Conservation (phyloP, 2,888 invertebrate species). For the Adela reaumurella region DNA sequence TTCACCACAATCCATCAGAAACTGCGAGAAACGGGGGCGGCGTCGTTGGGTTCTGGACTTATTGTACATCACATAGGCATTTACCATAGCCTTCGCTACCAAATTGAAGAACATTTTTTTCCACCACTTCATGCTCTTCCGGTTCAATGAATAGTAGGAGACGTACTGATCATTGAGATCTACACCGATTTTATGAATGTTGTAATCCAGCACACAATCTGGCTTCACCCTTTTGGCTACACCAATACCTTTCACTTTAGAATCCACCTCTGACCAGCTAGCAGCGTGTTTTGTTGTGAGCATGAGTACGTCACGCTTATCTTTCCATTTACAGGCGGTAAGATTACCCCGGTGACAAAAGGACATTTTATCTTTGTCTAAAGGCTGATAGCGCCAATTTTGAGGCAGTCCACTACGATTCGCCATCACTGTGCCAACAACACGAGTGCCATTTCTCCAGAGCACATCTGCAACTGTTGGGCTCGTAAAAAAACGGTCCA, state of each 20-base stretch:
- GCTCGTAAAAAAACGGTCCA: slow-evolving; percentile 8
- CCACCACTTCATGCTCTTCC: slow-evolving; percentile 12
- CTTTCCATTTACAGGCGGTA: slow-evolving; percentile 14
- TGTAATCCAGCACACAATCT: slow-evolving; percentile 10
- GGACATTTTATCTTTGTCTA: slow-evolving; percentile 7
- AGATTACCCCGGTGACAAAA: slow-evolving; percentile 12
- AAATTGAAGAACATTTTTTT: slow-evolving; percentile 14
- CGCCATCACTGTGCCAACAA: slow-evolving; percentile 11
- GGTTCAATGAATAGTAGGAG: slow-evolving; percentile 9
- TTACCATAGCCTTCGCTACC: slow-evolving; percentile 11
- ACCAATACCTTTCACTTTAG: slow-evolving; percentile 7
- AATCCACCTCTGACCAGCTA: slow-evolving; percentile 8
- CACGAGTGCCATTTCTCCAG: slow-evolving; percentile 6
- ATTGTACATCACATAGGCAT: slow-evolving; percentile 8
- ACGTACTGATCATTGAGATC: slow-evolving; percentile 10
- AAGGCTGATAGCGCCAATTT: slow-evolving; percentile 8
- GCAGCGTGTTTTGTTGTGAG: slow-evolving; percentile 8
- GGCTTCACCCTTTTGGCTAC: slow-evolving; percentile 9
- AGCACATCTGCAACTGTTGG: slow-evolving; percentile 5
- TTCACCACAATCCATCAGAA: not conserved
- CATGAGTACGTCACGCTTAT: slow-evolving; percentile 12
- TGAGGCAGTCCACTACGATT: slow-evolving; percentile 11
- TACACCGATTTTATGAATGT: slow-evolving; percentile 9
- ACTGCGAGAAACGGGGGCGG: not conserved
- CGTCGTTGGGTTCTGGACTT: not conserved